These are phyloP conservation scores for Bombus picipes DNA, from an alignment of 1,140 invertebrate species.

Conservation along the genomic window DNA sequence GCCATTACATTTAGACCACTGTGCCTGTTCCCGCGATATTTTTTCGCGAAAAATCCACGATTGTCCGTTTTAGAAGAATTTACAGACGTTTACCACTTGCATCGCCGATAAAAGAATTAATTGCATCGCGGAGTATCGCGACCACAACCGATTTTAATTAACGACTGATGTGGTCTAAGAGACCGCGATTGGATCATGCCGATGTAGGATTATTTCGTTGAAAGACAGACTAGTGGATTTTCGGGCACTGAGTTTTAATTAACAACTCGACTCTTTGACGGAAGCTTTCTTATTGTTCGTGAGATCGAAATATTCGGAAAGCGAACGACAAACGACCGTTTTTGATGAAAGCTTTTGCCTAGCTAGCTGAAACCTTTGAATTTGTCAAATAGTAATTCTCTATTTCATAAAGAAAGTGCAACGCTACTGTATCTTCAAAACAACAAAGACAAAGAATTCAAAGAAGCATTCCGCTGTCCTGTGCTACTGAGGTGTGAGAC, in stretches of 20 bases:
- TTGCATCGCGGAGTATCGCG: constrained; percentile 22
- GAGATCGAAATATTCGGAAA: not conserved
- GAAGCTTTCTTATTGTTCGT: constrained; percentile 3
- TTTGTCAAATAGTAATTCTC: not conserved
- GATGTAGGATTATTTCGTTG: constrained; percentile 18
- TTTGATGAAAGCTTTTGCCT: not conserved
- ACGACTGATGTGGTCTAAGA: constrained; percentile 20
- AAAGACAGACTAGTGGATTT: constrained; percentile 20
- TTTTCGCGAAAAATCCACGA: not conserved
- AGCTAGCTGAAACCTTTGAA: not conserved
- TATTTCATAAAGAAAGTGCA: not conserved
- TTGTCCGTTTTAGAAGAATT: not conserved
- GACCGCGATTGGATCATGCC: constrained; percentile 22
- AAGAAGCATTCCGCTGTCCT: not conserved
- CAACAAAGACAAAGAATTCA: not conserved
- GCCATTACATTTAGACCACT: not conserved
- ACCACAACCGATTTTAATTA: constrained; percentile 48
- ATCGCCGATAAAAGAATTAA: constrained; percentile 22
- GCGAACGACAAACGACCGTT: not conserved
- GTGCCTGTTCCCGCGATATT: not conserved
- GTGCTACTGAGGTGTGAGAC: no score
- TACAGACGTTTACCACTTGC: constrained; percentile 2
- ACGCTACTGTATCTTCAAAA: not conserved
- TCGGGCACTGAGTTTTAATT: constrained; percentile 39
- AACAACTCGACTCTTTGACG: constrained; percentile 14